Base-by-base conservation (phyloP, 37 sponge, comb jelly and placozoan genomes). In the Beroe ovata region DNA sequence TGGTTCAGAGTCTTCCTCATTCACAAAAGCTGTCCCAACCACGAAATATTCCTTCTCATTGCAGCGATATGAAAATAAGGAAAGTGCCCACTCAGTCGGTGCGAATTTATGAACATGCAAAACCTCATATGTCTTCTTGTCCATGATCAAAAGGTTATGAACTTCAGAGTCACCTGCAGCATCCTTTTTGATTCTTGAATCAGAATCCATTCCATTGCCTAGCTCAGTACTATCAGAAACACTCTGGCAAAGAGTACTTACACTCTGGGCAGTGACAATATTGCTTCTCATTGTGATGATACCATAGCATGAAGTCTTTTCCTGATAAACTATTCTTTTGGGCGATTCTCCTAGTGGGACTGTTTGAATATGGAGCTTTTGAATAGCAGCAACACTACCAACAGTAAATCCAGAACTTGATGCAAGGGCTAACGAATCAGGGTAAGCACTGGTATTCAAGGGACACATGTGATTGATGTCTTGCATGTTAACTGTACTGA, bases 401-500 rank as follows among this genome's bases (percentile, higher is more conserved):
- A 97, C 93, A 16, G 60, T 84, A 26, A 97, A 90, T 28, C 93
- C 89, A 54, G 66, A 81, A 29, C 91, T 91, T 64, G 92, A 92
- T 0, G 93, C 94, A 26, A 97, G 90, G 28, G 94, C 95, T 32
- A 97, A 84, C 39, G 93, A 89, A 90, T 95, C 93, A 21, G 90
- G 93, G 63, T 94, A 96, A 0, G 91, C 92, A 37, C 92, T 92
- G 21, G 94, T 92, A 60, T 95, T 95, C 35, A 96, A 90, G 35
- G 95, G 92, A 60, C 94, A 93, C 63, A 96, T 89, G 89, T 94
- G 92, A 34, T 91, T 92, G 4, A 96, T 94, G 60, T 93, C 95
- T 93, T 93, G 94, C 60, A 95, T 64, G 59, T 97, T 95, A 58
- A 97, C 98, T 89, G 94, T 95, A 14, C 95, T 94, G 89, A 97